These are phyloP conservation scores for Rhipidura dahli DNA, from an alignment of 2,113 vertebrate species.

Conservation along the genomic window DNA sequence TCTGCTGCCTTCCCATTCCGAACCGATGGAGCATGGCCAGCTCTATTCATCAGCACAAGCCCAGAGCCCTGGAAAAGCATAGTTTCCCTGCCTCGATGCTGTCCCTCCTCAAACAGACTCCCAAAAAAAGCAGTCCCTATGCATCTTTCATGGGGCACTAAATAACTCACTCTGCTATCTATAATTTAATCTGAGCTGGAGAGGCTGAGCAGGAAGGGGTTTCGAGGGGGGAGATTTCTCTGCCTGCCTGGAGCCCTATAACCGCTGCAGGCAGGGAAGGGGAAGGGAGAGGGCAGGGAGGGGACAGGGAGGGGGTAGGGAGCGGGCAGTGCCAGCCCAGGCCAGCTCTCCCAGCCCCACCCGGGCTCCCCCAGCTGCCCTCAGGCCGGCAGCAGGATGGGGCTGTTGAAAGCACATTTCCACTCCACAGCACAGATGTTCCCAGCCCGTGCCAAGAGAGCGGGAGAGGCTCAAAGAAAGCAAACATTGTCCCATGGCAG, in stretches of 20 bases:
- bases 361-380: not conserved
- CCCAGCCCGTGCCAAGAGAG: not conserved
- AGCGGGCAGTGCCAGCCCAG: not conserved
- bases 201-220: not conserved
- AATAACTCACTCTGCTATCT: not conserved
- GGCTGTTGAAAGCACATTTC: not conserved
- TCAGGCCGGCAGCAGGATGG: rapidly evolving
- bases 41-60: not conserved
- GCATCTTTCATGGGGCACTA: not conserved
- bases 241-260: not conserved
- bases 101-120: not conserved
- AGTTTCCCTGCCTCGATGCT: not conserved
- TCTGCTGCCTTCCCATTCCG: not conserved
- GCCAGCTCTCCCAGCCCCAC: not conserved
- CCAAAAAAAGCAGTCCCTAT: not conserved
- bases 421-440: not conserved
- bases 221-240: not conserved
- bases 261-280: not conserved
- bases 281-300: not conserved
- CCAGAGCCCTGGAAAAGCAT: not conserved
- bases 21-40: not conserved
- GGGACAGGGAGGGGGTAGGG: not conserved
- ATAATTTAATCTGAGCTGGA: not conserved
- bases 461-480: not conserved
- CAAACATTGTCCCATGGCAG: not conserved